Evolutionary conservation across 2,113 vertebrate genomes (phyloP), one percentile per base, ranked within the genome.

Genomic region (Nibea albiflora): DNA sequence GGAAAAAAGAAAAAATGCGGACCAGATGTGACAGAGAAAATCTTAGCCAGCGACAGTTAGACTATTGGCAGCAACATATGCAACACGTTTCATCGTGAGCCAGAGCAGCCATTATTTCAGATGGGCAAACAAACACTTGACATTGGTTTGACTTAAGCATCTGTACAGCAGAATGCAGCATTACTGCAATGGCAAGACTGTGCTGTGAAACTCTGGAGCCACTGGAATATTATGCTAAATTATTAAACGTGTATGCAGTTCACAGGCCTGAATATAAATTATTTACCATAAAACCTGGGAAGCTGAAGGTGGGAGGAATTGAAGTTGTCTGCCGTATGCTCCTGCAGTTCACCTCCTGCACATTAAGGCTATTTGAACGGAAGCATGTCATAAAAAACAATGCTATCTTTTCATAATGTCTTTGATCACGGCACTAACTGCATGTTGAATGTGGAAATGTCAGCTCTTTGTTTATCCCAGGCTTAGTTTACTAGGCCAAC

Each of bases 91-190:
- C 84, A 92, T 93, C 93, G 8, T 66, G 78, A 90, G 91, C 92
- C 92, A 94, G 88, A 83, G 80, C 82, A 89, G 87, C 89, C 85
- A 91, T 93, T 94, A 92, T 88, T 91, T 93, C 90, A 93, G 87
- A 93, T 73, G 90, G 89, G 89, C 92, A 92, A 93, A 94, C 92
- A 94, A 94, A 94, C 92, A 93, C 85, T 94, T 93, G 89, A 93
- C 92, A 88, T 85, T 92, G 82, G 92, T 93, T 92, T 92, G 91
- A 92, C 87, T 91, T 85, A 88, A 91, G 92, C 92, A 94, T 93
- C 92, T 93, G 92, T 84, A 87, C 69, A 85, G 83, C 90, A 93
- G 90, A 89, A 86, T 88, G 22, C 85, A 84, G 83, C 84, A 35
- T 26, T 85, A 67, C 83, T 81, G 78, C 78, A 81, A 74, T 46